Evolutionary conservation across 2,888 invertebrate species (phyloP), one percentile per base, ranked within the genome.

Genomic region (Pheosia tremula): DNA sequence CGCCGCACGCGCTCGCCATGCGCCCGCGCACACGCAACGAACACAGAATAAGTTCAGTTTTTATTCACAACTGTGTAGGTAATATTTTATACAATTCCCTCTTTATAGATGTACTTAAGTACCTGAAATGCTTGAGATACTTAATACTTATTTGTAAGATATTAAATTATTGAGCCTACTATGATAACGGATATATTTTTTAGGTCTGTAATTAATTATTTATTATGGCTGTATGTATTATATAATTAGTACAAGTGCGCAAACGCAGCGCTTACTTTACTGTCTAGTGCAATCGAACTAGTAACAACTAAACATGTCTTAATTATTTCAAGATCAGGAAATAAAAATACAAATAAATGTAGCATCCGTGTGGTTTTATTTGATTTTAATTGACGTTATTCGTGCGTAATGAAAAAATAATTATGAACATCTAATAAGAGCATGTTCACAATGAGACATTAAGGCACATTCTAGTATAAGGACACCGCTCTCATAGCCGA

Each of bases 311-410:
- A 39, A 39, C 39, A 6, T 39, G 39, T 5, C 36, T 52, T n/a
- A 52, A 52, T 52, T 52, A 52, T 52, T 24, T 52, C 5, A n/a
- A n/a, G 36, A 52, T 52, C 24, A 53, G 53, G 36, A 53, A 53
- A 36, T 53, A 73, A 70, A 75, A 67, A 43, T 65, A 39, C 8
- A 53, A 53, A 36, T 53, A 73, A 70, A 75, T 65, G 9, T 65
- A 39, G 50, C 63, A 61, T 64, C 49, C 39, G 63, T 43, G 13
- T 43, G 13, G 56, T 62, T 62, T 67, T 67, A 75, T 74, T 71
- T 67, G 61, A 63, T 67, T 73, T 68, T 74, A 77, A 78, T 74
- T 67, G 71, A 66, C 72, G 73, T 24, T 24, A 24, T 24, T 24
- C 43, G 80, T 72, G 70, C 1, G 76, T 71, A 57, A 56, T 57